These are phyloP conservation scores for Peromyscus aztecus DNA, from an alignment of 2,797 vertebrate species.

Conservation along the genomic window DNA sequence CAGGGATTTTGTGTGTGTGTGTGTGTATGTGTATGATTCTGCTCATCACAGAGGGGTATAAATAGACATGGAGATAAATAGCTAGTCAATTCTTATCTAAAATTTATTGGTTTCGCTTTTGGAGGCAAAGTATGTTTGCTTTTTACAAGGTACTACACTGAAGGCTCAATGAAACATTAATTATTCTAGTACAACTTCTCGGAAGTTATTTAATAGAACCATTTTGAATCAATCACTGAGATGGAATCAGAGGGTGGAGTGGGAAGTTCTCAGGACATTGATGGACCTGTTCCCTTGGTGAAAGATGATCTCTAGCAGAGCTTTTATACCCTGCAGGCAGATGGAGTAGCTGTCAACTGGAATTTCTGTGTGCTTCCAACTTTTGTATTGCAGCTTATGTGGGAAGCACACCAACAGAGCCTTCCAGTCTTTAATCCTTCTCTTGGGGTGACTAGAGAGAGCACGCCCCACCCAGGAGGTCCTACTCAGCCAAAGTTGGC, in stretches of 20 bases:
- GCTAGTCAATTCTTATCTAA: neutral
- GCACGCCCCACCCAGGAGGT: neutral
- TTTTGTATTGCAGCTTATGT: neutral
- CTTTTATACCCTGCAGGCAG: neutral
- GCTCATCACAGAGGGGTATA: neutral
- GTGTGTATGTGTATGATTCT: neutral
- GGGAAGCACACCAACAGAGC: neutral
- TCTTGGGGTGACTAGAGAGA: neutral
- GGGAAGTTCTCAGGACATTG: neutral
- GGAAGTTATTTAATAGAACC: neutral
- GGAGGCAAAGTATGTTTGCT: neutral
- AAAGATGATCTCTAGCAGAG: neutral
- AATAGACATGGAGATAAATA: neutral
- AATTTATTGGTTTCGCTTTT: conserved; percentile 6
- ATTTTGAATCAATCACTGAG: neutral
- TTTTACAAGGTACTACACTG: neutral
- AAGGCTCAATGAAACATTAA: neutral
- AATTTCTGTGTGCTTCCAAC: neutral
- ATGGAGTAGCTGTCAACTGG: neutral
- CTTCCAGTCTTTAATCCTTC: neutral
- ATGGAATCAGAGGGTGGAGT: neutral
- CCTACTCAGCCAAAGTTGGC: neutral
- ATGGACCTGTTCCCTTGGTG: neutral
- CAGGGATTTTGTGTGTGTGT: neutral
- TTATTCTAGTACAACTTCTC: neutral